Base-by-base conservation (phyloP, 2,888 invertebrate species). In the Acanthosoma haemorrhoidale region DNA sequence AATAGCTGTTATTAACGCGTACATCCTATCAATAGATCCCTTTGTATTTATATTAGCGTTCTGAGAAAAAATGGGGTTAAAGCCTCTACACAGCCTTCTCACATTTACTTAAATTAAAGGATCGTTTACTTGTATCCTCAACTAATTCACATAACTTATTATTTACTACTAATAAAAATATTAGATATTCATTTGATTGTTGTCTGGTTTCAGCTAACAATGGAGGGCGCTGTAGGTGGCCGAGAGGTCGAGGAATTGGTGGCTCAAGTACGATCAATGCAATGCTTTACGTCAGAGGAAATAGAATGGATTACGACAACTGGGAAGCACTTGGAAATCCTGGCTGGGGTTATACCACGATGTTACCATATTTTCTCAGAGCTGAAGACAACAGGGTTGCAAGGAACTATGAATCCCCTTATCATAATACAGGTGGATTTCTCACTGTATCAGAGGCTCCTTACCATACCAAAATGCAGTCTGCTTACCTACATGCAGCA, bases 151-250 rank as follows among this genome's bases (percentile, higher is more conserved):
- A n/a, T n/a, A n/a, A n/a, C n/a, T n/a, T n/a, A n/a, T n/a, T n/a
- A n/a, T n/a, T n/a, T n/a, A n/a, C n/a, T n/a, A n/a, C n/a, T n/a
- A n/a, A n/a, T n/a, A n/a, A n/a, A n/a, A n/a, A n/a, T n/a, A n/a
- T n/a, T n/a, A n/a, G n/a, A n/a, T n/a, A n/a, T n/a, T n/a, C n/a
- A n/a, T n/a, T n/a, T n/a, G n/a, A n/a, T n/a, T n/a, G n/a, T n/a
- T n/a, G n/a, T n/a, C n/a, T n/a, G 57, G 3, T 57, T 69, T 21
- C 41, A 69, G 69, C 68, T 15, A 63, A 32, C 11, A 31, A 57
- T n/a, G 36, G 60, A 85, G 90, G 73, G 90, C 92, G 80, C 92
- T 93, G 0, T 92, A 92, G 77, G 79, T 93, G 67, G 84, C 86
- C 4, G 84, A 84, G 72, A 88, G 84, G 70, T 80, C 81, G 58